phyloP scores from a whole-genome alignment of 1,140 invertebrate species.

The Zaprionus nigranus region DNA sequence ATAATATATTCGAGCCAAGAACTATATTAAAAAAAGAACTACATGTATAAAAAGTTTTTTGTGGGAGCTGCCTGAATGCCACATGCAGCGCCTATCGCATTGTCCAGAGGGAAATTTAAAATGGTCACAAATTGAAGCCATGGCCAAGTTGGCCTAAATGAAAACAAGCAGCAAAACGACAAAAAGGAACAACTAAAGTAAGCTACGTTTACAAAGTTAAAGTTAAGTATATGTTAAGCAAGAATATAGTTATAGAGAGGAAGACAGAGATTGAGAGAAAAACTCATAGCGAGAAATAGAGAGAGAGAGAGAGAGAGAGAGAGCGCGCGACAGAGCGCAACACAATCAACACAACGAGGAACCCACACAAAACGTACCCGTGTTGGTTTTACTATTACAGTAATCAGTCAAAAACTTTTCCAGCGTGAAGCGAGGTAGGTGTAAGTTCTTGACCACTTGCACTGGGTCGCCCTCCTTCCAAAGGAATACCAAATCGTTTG shows the following conservation, averaged over 20 bases:
- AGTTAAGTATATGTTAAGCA: slow-evolving; percentile 2
- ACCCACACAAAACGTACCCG: slow-evolving; percentile 88
- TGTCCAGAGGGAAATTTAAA: slow-evolving; percentile 12
- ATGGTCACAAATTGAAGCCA: slow-evolving; percentile 18
- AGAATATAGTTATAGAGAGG: slow-evolving; percentile 18
- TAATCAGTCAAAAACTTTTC: slow-evolving; percentile 96
- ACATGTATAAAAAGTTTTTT: slow-evolving; percentile 26
- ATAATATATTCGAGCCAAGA: slow-evolving; percentile 56
- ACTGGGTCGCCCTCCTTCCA: slow-evolving; percentile 98
- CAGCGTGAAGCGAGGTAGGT: slow-evolving; percentile 96
- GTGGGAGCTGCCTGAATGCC: slow-evolving; percentile 17
- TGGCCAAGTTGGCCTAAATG: slow-evolving; percentile 13
- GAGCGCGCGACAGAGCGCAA: slow-evolving; percentile 25
- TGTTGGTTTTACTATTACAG: slow-evolving; percentile 98
- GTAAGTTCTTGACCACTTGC: slow-evolving; percentile 96
- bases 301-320: background rate
- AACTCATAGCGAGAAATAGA: slow-evolving; percentile 7
- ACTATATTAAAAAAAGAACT: slow-evolving; percentile 31
- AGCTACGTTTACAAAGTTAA: slow-evolving; percentile 25
- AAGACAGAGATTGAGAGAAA: slow-evolving; percentile 3
- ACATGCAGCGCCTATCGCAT: slow-evolving; percentile 29
- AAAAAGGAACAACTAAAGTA: slow-evolving; percentile 10
- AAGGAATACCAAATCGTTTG: slow-evolving; percentile 95
- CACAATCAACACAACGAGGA: slow-evolving; percentile 44
- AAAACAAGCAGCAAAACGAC: slow-evolving; percentile 20